Base-by-base conservation (phyloP, 2,113 vertebrate genomes). In the Cinclus mexicanus region DNA sequence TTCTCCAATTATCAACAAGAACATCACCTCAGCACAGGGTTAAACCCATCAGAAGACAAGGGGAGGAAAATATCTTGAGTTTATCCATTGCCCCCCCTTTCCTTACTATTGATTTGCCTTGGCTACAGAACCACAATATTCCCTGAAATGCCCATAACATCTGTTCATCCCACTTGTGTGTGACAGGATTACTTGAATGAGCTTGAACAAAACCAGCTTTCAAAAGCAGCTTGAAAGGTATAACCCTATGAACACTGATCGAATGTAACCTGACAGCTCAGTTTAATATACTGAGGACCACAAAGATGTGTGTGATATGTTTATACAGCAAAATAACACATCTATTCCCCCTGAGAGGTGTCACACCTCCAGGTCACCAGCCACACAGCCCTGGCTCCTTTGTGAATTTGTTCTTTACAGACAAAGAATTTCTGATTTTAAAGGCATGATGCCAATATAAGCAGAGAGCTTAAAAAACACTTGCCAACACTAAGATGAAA, bases 211-310 rank as follows among this genome's bases (percentile, higher is more conserved):
- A 94, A 89, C 53, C 2, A 3, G 65, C 83, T 94, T 91, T 94
- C 87, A 83, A 79, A 93, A 72, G 72, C 87, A 87, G 87, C 89
- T 78, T 93, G 93, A 35, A 79, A 94, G 93, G 81, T 42, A 79
- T 61, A 86, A 95, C 72, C 83, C 63, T 75, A 47, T 44, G 93
- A 94, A 55, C 91, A 71, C 84, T 87, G 78, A 94, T 72, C 7
- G 1, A 91, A 93, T 83, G 67, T 28, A 87, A 83, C 65, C 37
- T 67, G 87, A 89, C 95, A 91, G 91, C 67, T 94, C 94, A 72
- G 89, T 65, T 96, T 69, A 91, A 95, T 61, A 65, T 39, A 76
- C 16, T 70, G 76, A 80, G 84, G 87, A 90, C 87, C 92, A 74
- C 59, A 82, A 53, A 83, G 87, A 95, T 82, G 84, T 83, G 61